These are phyloP conservation scores for Automeris io DNA, from an alignment of 2,888 invertebrate species.

Conservation along the genomic window DNA sequence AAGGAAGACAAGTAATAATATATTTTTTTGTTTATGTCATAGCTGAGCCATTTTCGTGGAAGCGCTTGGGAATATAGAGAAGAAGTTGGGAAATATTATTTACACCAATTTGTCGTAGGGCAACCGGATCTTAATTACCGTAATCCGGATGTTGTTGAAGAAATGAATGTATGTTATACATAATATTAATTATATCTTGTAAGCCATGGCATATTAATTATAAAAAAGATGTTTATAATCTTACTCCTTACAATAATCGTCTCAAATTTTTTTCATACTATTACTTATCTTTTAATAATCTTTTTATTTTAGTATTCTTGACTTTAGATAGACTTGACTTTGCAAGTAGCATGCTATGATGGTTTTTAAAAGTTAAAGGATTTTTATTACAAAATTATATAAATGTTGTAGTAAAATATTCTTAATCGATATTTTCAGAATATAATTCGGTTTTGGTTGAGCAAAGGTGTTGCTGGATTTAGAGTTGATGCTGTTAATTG, in stretches of 20 bases:
- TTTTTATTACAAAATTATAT: not conserved
- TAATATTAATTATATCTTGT: not conserved
- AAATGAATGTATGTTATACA: conserved; percentile 64
- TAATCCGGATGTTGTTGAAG: conserved; percentile 79
- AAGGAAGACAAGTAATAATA: too few species aligned
- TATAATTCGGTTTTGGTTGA: conserved; percentile 87
- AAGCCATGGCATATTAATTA: too few species aligned
- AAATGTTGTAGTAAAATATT: conserved; percentile 1
- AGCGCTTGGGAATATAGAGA: conserved; percentile 85
- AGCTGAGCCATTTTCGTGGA: conserved; percentile 78
- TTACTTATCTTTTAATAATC: too few species aligned
- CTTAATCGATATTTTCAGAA: conserved; percentile 57
- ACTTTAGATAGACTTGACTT: too few species aligned
- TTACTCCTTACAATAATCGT: too few species aligned
- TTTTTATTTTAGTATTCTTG: too few species aligned
- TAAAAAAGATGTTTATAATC: too few species aligned
- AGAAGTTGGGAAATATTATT: conserved; percentile 81
- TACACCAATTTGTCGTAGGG: conserved; percentile 82
- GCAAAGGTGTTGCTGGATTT: conserved; percentile 90
- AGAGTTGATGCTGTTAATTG: conserved; percentile 87
- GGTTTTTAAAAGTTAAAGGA: too few species aligned
- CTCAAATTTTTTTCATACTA: too few species aligned
- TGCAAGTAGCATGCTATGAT: too few species aligned
- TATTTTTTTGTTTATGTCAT: conserved; percentile 15
- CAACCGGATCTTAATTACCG: conserved; percentile 87